Base-by-base conservation (phyloP, 2,888 invertebrate genomes). In the Tinea trinotella region DNA sequence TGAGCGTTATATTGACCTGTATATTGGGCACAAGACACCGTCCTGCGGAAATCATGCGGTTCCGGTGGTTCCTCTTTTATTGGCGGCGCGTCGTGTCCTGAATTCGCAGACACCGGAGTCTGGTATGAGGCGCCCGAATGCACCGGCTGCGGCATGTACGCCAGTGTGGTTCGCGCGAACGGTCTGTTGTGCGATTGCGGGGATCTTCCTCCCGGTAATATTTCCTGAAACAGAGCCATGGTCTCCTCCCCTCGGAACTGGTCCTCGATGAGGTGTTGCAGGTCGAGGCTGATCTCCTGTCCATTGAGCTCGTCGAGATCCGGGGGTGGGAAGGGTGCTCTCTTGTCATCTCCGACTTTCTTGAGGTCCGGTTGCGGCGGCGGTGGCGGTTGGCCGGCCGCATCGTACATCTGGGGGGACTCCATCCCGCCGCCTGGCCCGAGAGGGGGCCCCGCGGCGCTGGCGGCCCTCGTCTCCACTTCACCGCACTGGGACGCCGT, bases 91-190 rank as follows among this genome's bases (percentile, higher is more conserved):
- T 93, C 93, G 46, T 91, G 91, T 58, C 91, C 88, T 1, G 75
- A 68, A 52, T 68, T 80, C 0, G 80, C 66, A 62, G 89, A 90
- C 2, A 83, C 83, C 10, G 90, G 90, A 19, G 88, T 78, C 13
- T 75, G 86, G 57, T 79, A 84, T 2, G 91, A 90, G 5, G 91
- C 91, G 7, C 93, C 92, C 57, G 92, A 93, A 74, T 95, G 95
- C 2, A 96, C 95, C 15, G 95, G 94, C 76, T 96, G 96, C 0
- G 96, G 96, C 94, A 96, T 95, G 67, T 96, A 96, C 13, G 95
- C 94, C 56, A 96, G 74, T 0, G 94, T 92, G 18, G 92, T 92
- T 57, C 94, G 79, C 1, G 92, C 90, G 64, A 89, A 90, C 58
- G 66, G 40, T 19, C 46, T 46, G 46, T 19, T 19, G 19, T 46